Evolutionary conservation across 30 jellyfish, hydroid and myxozoan species (phyloP).

Genomic region (Cassiopea xamachana): DNA sequence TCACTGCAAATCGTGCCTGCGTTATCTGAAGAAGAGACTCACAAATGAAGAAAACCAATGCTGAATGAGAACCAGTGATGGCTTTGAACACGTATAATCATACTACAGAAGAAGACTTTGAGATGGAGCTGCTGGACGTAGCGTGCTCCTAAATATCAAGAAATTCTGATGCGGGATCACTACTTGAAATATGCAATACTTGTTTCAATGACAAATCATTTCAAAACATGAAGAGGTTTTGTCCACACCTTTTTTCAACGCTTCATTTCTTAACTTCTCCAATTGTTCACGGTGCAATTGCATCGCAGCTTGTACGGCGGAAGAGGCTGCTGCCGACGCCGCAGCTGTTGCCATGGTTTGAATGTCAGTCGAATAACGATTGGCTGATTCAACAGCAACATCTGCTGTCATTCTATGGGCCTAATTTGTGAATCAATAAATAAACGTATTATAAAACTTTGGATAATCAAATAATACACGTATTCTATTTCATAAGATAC

Average conservation of each 20-base stretch:
- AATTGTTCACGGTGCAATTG: constrained; percentile 83
- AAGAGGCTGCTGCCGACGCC: constrained; percentile 94
- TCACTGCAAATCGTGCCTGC: too few relatives aligned
- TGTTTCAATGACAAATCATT: neutral
- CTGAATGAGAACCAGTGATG: too few relatives aligned
- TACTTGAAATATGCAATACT: neutral
- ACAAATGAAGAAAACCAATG: too few relatives aligned
- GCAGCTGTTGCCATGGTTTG: constrained; percentile 83
- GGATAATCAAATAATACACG: too few relatives aligned
- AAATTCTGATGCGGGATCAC: neutral
- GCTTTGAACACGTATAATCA: too few relatives aligned
- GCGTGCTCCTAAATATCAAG: too few relatives aligned
- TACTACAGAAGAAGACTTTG: too few relatives aligned
- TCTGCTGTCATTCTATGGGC: constrained; percentile 81
- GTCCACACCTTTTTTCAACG: constrained; percentile 68
- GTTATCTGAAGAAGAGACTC: too few relatives aligned
- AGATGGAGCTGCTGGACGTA: too few relatives aligned
- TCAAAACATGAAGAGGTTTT: neutral
- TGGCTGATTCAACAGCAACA: constrained; percentile 74
- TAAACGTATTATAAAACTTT: too few relatives aligned
- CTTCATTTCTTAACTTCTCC: constrained; percentile 77
- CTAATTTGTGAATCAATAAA: neutral
- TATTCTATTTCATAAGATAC: too few relatives aligned
- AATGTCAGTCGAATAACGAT: constrained; percentile 76
- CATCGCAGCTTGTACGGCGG: constrained; percentile 95